phyloP scores from a whole-genome alignment of 2,888 invertebrate genomes.

The Deilephila porcellus region DNA sequence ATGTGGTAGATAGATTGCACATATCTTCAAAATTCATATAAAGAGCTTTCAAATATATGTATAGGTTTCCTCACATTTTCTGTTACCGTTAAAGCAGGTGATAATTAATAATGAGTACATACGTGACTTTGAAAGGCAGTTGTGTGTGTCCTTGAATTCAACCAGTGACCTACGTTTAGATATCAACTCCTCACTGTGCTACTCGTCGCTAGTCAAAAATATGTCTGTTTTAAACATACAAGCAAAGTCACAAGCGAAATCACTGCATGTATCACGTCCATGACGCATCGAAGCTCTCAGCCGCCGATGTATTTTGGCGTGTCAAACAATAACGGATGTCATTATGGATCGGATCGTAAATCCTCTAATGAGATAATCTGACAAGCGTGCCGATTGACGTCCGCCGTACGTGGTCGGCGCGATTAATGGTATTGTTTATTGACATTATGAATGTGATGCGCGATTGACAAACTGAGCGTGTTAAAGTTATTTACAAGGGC shows the following conservation, averaged over 20 bases:
- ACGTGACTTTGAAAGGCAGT: too few species aligned
- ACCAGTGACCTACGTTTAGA: too few species aligned
- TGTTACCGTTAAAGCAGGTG: background rate
- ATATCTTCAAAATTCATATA: too few species aligned
- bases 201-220: too few species aligned
- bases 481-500: constrained; percentile 21
- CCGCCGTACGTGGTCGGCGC: constrained; percentile 31
- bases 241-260: background rate
- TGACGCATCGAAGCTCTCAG: constrained; percentile 5
- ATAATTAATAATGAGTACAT: too few species aligned
- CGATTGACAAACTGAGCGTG: constrained; percentile 13
- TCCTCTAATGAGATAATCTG: constrained; percentile 65
- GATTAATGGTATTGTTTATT: constrained; percentile 44
- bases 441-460: constrained; percentile 31
- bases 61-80: too few species aligned
- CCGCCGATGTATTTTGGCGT: constrained; percentile 48
- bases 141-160: too few species aligned
- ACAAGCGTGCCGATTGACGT: constrained; percentile 60
- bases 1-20: too few species aligned
- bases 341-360: constrained; percentile 56
- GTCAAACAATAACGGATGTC: constrained; percentile 52
- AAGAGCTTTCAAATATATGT: too few species aligned
- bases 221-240: background rate
- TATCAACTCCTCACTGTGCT: too few species aligned
- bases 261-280: background rate